These are phyloP conservation scores for Talpa occidentalis DNA, from an alignment of 2,113 vertebrate genomes.

Conservation along the genomic window DNA sequence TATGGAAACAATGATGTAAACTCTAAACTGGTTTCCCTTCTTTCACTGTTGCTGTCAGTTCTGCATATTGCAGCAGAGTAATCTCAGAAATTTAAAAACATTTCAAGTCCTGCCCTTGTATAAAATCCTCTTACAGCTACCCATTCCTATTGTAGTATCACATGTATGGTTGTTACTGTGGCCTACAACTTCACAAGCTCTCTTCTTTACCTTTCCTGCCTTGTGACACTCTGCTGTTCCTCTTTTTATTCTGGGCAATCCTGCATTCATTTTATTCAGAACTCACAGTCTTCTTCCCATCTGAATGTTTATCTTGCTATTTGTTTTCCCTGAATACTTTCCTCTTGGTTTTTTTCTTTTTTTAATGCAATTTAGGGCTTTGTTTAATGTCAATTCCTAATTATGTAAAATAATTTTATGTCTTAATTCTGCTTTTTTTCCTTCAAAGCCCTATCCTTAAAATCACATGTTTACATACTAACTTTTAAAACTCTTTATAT, in stretches of 20 bases:
- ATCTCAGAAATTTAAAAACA: neutral
- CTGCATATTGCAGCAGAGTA: neutral
- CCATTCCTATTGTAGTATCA: neutral
- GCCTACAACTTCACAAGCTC: neutral
- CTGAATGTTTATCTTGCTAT: neutral
- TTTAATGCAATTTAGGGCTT: neutral
- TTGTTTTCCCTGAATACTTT: neutral
- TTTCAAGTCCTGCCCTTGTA: neutral
- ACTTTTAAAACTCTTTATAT: slow-evolving; percentile 7
- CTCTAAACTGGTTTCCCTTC: neutral
- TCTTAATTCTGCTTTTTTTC: slow-evolving; percentile 1
- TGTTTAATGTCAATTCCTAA: neutral
- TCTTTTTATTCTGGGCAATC: neutral
- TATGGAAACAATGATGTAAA: no score
- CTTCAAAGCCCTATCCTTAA: neutral
- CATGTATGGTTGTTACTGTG: neutral
- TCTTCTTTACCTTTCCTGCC: neutral
- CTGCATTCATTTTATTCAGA: neutral
- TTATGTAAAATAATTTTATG: slow-evolving; percentile 6
- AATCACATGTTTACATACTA: neutral
- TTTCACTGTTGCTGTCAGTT: neutral
- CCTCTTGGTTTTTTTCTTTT: neutral
- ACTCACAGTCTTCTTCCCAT: neutral
- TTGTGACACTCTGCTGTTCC: neutral
- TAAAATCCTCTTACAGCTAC: neutral